These are phyloP conservation scores for Ariolimax columbianus DNA, from an alignment of 2,888 invertebrate genomes.

Conservation along the genomic window DNA sequence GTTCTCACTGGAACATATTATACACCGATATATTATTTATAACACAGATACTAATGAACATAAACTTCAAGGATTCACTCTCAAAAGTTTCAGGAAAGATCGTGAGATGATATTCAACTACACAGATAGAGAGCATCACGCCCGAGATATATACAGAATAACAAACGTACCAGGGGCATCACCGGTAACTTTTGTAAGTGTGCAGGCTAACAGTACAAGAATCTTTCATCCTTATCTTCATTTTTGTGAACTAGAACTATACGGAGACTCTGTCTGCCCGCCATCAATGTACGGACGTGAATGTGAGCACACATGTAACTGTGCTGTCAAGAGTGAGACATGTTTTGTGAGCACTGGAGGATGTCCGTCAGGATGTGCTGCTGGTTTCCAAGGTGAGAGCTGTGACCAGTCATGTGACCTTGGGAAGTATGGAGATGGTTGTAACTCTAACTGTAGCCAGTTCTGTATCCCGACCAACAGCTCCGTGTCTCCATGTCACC, in stretches of 20 bases:
- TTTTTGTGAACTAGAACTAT: background rate
- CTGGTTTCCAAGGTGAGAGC: constrained; percentile 2
- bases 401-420: background rate
- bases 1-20: background rate
- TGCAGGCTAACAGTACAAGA: background rate
- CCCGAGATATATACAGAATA: background rate
- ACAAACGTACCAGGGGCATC: background rate
- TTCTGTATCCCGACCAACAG: background rate
- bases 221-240: background rate
- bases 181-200: background rate
- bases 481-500: background rate
- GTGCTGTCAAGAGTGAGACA: background rate
- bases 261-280: constrained; percentile 17
- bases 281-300: background rate
- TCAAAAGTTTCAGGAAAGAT: background rate
- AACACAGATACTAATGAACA: background rate
- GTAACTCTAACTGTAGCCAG: constrained; percentile 21
- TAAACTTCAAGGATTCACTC: background rate
- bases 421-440: background rate
- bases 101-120: background rate
- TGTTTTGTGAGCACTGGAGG: constrained; percentile 31
- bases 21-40: background rate
- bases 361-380: constrained; percentile 18
- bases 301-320: constrained; percentile 7
- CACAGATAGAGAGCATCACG: background rate